Evolutionary conservation across 2,888 invertebrate genomes (phyloP).

Genomic region (Nemotelus nigrinus): DNA sequence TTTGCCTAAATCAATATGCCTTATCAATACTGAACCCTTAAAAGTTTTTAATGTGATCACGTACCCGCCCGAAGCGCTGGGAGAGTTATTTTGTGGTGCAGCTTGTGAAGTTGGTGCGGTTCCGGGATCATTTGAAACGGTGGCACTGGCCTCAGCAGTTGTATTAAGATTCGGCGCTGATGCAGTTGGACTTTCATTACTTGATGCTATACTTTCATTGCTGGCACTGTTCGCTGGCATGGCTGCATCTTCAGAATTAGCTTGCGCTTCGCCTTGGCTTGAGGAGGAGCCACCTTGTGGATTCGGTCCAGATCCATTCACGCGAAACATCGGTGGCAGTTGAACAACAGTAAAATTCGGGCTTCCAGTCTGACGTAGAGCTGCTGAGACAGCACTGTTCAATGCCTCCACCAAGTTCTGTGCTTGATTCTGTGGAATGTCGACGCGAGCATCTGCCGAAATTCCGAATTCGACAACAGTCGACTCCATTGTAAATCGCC

Average conservation of each 20-base stretch:
- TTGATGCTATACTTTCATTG: neutral
- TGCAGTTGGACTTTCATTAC: slow-evolving; percentile 36
- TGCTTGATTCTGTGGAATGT: slow-evolving; percentile 61
- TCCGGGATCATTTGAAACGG: slow-evolving; percentile 19
- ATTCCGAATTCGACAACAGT: slow-evolving; percentile 65
- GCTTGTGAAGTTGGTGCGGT: slow-evolving; percentile 3
- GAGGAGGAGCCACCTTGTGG: slow-evolving; percentile 45
- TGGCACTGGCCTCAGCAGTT: slow-evolving; percentile 49
- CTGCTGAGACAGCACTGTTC: slow-evolving; percentile 64
- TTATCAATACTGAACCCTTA: neutral
- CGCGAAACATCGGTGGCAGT: slow-evolving; percentile 60
- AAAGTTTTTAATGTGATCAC: neutral
- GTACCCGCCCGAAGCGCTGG: slow-evolving; percentile 28
- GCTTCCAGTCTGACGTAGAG: slow-evolving; percentile 60
- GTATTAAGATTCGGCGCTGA: slow-evolving; percentile 50
- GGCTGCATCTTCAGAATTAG: slow-evolving; percentile 9
- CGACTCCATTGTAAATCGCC: slow-evolving; percentile 65
- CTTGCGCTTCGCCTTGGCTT: slow-evolving; percentile 48
- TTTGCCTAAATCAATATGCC: slow-evolving; percentile 53
- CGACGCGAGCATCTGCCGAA: slow-evolving; percentile 57
- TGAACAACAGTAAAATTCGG: slow-evolving; percentile 63
- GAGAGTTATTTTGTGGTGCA: slow-evolving; percentile 47
- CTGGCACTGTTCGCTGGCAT: slow-evolving; percentile 39
- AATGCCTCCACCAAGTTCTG: slow-evolving; percentile 63
- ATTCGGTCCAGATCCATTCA: slow-evolving; percentile 53